Conservation (phyloP, 2,888 invertebrate species). For the Tromatobia lineatoria region DNA sequence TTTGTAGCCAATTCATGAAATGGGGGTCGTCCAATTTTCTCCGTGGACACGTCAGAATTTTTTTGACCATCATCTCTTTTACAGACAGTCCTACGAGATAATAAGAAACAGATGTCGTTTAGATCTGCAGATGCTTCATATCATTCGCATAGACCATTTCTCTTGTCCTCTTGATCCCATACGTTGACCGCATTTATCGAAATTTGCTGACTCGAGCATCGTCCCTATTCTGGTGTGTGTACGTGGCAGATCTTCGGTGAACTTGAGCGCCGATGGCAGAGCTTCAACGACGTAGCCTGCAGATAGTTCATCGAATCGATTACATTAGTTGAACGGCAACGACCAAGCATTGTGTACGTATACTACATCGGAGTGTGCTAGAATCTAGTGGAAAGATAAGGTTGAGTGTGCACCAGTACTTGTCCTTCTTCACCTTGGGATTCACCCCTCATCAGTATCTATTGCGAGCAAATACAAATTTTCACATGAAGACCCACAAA, state of each 20-base stretch:
- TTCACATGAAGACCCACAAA: background rate
- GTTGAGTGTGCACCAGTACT: background rate
- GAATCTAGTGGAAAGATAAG: constrained; percentile 9
- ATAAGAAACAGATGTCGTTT: constrained; percentile 52
- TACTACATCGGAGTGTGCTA: background rate
- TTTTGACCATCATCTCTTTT: background rate
- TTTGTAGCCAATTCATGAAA: too few relatives aligned
- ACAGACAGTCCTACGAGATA: background rate
- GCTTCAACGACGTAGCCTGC: background rate
- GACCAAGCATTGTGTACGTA: background rate
- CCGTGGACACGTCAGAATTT: too few relatives aligned
- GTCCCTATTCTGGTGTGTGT: constrained; percentile 1
- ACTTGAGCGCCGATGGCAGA: background rate
- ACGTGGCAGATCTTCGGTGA: constrained; percentile 4
- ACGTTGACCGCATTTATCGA: constrained; percentile 15
- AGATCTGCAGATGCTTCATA: constrained; percentile 30
- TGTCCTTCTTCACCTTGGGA: background rate
- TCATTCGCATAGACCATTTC: background rate
- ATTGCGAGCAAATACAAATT: background rate
- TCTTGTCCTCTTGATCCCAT: background rate
- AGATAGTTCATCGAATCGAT: constrained; percentile 17
- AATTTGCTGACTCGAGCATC: constrained; percentile 47
- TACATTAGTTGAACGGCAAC: constrained; percentile 7
- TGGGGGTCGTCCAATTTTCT: too few relatives aligned
- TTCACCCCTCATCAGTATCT: background rate